phyloP scores from a whole-genome alignment of 2,888 invertebrate species.

The Limnephilus rhombicus region DNA sequence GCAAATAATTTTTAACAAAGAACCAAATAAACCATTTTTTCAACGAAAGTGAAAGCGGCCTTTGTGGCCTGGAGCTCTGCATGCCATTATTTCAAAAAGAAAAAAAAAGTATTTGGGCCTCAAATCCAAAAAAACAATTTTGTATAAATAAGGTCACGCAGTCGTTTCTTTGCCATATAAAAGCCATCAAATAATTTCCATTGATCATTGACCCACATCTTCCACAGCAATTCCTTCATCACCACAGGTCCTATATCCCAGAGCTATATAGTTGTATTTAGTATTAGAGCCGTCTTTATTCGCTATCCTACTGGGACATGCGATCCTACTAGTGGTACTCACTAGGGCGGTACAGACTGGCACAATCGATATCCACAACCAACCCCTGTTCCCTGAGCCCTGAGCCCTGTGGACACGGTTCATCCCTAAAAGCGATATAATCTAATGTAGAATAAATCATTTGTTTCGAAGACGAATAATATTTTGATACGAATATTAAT shows the following conservation, averaged over 20 bases:
- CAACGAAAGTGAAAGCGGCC: too few species aligned
- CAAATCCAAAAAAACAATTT: too few species aligned
- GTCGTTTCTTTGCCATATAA: background rate
- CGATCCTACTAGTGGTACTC: slow-evolving; percentile 8
- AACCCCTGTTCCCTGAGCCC: slow-evolving; percentile 18
- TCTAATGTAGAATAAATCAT: slow-evolving; percentile 45
- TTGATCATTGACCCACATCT: background rate
- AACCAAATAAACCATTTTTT: too few species aligned
- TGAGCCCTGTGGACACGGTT: background rate
- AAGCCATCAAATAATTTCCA: background rate
- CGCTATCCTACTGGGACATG: slow-evolving; percentile 14
- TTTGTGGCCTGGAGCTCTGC: too few species aligned
- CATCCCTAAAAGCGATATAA: slow-evolving; percentile 40
- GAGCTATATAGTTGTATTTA: background rate
- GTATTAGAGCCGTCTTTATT: background rate
- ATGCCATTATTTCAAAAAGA: too few species aligned
- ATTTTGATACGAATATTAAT: background rate
- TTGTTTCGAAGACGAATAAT: slow-evolving; percentile 10
- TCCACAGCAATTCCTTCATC: background rate
- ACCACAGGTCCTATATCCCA: background rate
- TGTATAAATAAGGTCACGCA: too few species aligned
- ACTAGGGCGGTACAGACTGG: slow-evolving; percentile 46
- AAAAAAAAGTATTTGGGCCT: too few species aligned
- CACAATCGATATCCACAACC: slow-evolving; percentile 44
- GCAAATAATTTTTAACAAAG: too few species aligned